Evolutionary conservation across 92 coral and sea anemone genomes (phyloP).

Genomic region (Paramuricea clavata): DNA sequence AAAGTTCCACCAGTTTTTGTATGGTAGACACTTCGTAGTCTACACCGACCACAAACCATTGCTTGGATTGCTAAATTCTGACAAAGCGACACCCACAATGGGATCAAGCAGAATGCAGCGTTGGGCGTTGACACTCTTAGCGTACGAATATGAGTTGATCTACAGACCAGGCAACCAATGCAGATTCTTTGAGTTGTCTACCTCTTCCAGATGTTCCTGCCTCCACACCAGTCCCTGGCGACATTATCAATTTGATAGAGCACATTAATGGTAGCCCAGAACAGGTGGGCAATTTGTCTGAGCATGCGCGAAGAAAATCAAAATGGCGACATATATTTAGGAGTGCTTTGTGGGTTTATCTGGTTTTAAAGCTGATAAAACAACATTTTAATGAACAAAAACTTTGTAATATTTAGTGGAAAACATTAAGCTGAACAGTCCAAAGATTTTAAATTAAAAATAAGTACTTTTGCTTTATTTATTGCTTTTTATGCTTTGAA

Average conservation of each 20-base stretch:
- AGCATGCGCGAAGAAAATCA: no score
- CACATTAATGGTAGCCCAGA: conserved; percentile 45
- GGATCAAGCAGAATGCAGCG: conserved; percentile 33
- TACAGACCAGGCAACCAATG: conserved; percentile 20
- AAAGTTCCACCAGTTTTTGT: conserved; percentile 20
- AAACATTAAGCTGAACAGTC: no score
- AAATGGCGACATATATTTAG: no score
- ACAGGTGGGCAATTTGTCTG: no score
- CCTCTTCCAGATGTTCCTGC: neutral
- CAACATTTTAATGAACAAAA: no score
- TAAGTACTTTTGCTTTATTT: no score
- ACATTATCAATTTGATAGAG: conserved; percentile 42
- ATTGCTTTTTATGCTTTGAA: no score
- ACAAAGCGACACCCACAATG: conserved; percentile 7
- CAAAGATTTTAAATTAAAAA: no score
- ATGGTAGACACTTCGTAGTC: conserved; percentile 16
- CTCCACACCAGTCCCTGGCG: conserved; percentile 11
- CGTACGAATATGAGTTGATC: conserved; percentile 34
- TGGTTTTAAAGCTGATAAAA: no score
- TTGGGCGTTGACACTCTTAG: conserved; percentile 45
- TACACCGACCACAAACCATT: conserved; percentile 44
- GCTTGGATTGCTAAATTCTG: conserved; percentile 21
- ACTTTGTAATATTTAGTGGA: no score
- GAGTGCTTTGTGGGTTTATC: no score
- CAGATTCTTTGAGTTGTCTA: neutral